Evolutionary conservation across 2,113 vertebrate genomes (phyloP).

Genomic region (Irena cyanogastra): DNA sequence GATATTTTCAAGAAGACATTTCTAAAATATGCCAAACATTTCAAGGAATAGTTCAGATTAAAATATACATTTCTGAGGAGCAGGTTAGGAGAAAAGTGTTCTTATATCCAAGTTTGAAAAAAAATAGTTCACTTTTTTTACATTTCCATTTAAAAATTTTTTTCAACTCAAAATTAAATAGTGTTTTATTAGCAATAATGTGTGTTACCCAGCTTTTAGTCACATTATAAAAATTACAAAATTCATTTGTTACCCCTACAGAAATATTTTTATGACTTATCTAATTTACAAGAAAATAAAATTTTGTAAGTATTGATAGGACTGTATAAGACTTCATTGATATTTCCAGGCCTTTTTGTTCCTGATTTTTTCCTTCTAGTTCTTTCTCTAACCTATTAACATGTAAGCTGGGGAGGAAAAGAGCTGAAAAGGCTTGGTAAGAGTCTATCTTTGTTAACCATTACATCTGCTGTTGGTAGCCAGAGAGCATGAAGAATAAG

Average conservation of each 20-base stretch:
- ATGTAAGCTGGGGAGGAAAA: neutral
- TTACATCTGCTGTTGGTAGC: neutral
- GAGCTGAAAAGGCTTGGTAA: neutral
- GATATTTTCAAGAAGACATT: neutral
- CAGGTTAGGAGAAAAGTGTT: neutral
- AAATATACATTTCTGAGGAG: neutral
- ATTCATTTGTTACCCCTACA: neutral
- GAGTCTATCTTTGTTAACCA: neutral
- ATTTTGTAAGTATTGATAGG: neutral
- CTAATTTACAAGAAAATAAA: neutral
- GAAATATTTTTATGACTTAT: neutral
- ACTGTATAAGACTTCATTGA: neutral
- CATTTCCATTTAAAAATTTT: neutral
- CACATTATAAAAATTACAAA: neutral
- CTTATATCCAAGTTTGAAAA: neutral
- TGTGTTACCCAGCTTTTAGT: neutral
- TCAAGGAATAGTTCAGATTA: neutral
- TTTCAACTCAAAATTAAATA: neutral
- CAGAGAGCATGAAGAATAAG: neutral
- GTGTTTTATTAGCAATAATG: neutral
- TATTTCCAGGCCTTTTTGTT: neutral
- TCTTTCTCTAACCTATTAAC: neutral
- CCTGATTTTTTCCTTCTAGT: neutral
- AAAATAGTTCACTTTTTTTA: neutral
- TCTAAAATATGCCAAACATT: neutral